Evolutionary conservation across 2,113 vertebrate genomes (phyloP), one percentile per base, ranked within the genome.

Genomic region (Rhabdornis inornatus): DNA sequence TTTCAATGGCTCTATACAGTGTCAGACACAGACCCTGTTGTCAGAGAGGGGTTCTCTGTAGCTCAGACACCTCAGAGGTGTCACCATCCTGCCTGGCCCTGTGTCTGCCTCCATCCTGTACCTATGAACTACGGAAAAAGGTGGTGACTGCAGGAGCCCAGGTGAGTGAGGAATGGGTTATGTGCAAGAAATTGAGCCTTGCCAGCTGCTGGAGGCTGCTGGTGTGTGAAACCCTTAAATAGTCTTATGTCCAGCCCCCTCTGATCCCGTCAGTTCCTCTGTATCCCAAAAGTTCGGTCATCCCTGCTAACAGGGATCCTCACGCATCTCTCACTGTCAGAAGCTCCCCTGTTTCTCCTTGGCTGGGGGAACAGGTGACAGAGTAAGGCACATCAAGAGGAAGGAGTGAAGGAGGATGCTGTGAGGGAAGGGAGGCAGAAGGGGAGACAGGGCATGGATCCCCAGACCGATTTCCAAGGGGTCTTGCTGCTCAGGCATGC

Each of bases 191-290:
- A 72, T 52, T 35, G 22, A 57, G 17, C 25, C 50, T 74, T 40
- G 7, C 7, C 8, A 55, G 35, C 21, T 74, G 37, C 37, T 89
- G 53, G 13, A 72, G 15, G 27, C 8, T 76, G 66, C 17, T 79
- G 19, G 9, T 71, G 16, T 19, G 71, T 33, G 30, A 84, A 10
- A 87, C 6, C 25, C 15, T 20, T 50, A 44, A n/a, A 79, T 68
- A 60, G 1, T 28, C 31, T 82, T 64, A 14, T 31, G 6, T 55
- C 10, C 5, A 44, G 1, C 2, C 3, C 4, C 0, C 1, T 2
- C 50, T 27, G 27, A 14, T 52, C 50, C 7, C 2, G 1, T 15
- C 30, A 59, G 15, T 11, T 55, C 20, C 20, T 61, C 55, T 55
- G 4, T 31, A 10, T 57, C 53, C 57, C 25, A 16, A 6, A 76